Base-by-base conservation (phyloP, 2,888 invertebrate species). In the Dynastes hyllus region DNA sequence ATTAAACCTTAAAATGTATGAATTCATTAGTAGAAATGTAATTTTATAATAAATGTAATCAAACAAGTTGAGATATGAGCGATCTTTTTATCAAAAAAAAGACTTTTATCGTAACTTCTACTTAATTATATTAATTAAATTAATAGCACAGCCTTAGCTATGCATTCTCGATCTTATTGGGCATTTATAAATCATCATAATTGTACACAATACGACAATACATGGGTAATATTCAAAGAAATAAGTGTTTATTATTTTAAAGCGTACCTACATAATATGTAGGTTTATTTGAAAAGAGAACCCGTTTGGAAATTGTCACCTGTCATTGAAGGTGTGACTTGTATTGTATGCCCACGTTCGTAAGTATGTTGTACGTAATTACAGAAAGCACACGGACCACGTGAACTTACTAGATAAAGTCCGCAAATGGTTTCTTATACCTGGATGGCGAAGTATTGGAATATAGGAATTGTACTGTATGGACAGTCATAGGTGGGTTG, bases 311-410 rank as follows among this genome's bases (percentile, higher is more conserved):
- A 83, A 83, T 83, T 83, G 83, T 83, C 83, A 83, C 83, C 83
- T 83, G 83, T 83, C 83, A 83, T 83, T 81, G 82, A 83, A 69
- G 83, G 83, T 83, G 83, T 83, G 83, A 81, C 83, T 80, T 82
- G 83, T 81, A 83, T 83, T 83, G 83, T 83, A 76, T 82, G 81
- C 83, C 83, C 83, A 83, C 83, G 81, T 79, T 2, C 8, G 45
- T 45, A 45, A 76, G 8, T 45, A 45, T 45, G 37, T 37, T 37
- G 29, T 45, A 45, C 45, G 55, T 58, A 16, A 6, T 16, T 58
- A 16, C 55, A 22, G 16, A 58, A 58, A 58, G 55, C 55, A 22
- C 27, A 11, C 11, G 45, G 0, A 11, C 45, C 45, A 45, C 45
- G 45, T 11, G 11, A 45, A 45, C 11, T 45, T 11, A 8, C 11